Evolutionary conservation across 2,113 vertebrate genomes (phyloP).

Genomic region (Balaeniceps rex): DNA sequence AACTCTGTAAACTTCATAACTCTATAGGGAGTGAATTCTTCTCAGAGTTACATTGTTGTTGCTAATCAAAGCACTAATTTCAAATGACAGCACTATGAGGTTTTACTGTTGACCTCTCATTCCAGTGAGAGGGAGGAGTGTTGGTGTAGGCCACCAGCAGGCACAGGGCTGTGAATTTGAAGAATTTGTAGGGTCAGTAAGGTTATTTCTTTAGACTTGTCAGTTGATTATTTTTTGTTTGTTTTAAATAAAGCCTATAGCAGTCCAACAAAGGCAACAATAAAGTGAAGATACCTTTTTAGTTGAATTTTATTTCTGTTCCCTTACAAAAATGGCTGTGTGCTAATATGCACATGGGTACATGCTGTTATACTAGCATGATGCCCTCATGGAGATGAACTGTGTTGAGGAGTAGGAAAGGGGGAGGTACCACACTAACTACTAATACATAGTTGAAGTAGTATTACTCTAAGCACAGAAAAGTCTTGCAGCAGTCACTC

Average conservation of each 20-base stretch:
- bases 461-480: background rate
- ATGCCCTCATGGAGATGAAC: background rate
- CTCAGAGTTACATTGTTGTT: background rate
- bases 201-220: background rate
- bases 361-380: background rate
- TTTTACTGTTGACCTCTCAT: background rate
- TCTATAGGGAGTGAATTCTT: background rate
- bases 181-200: background rate
- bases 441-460: background rate
- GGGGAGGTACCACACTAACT: background rate
- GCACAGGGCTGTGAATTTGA: background rate
- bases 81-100: background rate
- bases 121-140: background rate
- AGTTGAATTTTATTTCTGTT: background rate
- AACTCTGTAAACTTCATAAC: background rate
- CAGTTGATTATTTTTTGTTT: background rate
- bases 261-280: background rate
- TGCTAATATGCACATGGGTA: background rate
- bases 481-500: background rate
- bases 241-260: background rate
- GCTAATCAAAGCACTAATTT: background rate
- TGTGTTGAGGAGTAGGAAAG: background rate
- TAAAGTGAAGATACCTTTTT: background rate
- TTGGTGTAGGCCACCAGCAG: background rate
- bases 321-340: background rate